phyloP scores from a whole-genome alignment of 2,888 invertebrate species.

The Cantharis nigra region DNA sequence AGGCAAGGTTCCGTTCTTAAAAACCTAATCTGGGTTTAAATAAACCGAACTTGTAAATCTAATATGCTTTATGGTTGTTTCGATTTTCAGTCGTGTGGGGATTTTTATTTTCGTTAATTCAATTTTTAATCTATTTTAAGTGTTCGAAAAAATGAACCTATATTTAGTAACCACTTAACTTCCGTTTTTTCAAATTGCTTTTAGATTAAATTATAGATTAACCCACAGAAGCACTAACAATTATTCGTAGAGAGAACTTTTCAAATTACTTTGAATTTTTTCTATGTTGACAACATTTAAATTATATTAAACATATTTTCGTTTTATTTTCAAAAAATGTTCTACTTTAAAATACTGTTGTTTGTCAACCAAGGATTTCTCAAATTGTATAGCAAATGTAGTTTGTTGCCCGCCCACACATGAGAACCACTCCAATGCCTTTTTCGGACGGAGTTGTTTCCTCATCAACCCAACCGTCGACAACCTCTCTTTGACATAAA shows the following conservation, averaged over 20 bases:
- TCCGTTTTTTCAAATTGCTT: background rate
- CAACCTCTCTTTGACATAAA: background rate
- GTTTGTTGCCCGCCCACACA: background rate
- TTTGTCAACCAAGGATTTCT: background rate
- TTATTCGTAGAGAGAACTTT: background rate
- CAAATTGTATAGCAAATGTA: background rate
- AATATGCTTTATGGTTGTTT: no score
- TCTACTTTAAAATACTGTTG: background rate
- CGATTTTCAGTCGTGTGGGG: background rate
- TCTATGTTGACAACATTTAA: background rate
- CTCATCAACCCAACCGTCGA: background rate
- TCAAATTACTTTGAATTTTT: background rate
- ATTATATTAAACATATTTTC: no score
- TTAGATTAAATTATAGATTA: background rate
- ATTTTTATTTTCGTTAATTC: background rate
- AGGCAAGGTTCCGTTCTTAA: background rate
- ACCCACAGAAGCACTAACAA: background rate
- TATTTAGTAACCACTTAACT: background rate
- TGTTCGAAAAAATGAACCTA: background rate
- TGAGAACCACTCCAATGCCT: background rate
- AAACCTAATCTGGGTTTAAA: background rate
- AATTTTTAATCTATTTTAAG: background rate
- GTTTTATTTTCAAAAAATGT: background rate
- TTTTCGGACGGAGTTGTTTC: background rate
- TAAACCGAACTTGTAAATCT: background rate